Evolutionary conservation across 2,113 vertebrate genomes (phyloP).

Genomic region (Saguinus midas): DNA sequence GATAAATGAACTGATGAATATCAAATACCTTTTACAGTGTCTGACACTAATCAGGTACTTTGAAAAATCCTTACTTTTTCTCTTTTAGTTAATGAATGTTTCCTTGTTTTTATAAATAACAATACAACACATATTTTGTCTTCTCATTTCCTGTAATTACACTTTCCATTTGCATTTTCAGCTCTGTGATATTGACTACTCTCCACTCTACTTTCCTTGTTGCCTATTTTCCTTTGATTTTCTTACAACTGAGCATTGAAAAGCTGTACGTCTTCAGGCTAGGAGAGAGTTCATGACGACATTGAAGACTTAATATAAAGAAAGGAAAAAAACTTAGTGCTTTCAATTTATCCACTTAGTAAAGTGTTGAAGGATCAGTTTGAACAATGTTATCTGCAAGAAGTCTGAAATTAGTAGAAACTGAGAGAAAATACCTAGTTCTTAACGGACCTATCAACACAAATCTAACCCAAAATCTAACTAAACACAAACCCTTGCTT

Average conservation of each 20-base stretch:
- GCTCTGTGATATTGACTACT: not conserved
- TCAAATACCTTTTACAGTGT: not conserved
- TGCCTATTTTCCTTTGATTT: not conserved
- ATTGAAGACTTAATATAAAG: conserved; percentile 17
- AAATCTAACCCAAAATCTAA: conserved; percentile 43
- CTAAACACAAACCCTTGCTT: not conserved
- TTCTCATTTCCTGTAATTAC: not conserved
- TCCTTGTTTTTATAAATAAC: not conserved
- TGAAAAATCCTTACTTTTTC: not conserved
- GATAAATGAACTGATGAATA: not conserved
- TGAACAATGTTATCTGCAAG: conserved; percentile 12
- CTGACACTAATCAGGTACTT: not conserved
- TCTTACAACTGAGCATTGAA: not conserved
- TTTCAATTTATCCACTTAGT: not conserved
- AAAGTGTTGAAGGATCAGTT: conserved; percentile 1
- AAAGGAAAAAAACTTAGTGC: not conserved
- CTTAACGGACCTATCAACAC: not conserved
- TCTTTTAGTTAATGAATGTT: not conserved
- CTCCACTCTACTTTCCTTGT: not conserved
- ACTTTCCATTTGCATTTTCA: conserved; percentile 9
- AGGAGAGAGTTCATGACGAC: not conserved
- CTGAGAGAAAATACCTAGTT: conserved; percentile 44
- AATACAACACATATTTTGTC: not conserved
- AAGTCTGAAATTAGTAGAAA: not conserved
- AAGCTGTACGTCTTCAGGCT: not conserved